Conservation (phyloP, 2,113 vertebrate genomes). For the Siphamia tubifer region DNA sequence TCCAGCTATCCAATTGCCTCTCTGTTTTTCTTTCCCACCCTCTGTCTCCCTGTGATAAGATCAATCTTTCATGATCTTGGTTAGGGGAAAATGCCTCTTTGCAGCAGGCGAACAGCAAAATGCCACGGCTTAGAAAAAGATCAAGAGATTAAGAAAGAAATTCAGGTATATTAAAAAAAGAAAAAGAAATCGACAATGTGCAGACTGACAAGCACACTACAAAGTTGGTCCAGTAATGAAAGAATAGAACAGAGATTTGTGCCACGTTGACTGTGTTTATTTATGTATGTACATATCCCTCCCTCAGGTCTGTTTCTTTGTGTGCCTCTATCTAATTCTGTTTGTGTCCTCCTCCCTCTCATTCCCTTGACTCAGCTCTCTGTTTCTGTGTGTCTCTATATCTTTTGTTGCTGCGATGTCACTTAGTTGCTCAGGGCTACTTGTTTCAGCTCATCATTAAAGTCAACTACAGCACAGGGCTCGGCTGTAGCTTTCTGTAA, state of each 20-base stretch:
- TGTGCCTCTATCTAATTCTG: constrained; percentile 30
- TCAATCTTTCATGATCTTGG: constrained; percentile 17
- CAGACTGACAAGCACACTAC: background rate
- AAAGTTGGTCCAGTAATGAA: background rate
- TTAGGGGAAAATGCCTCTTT: background rate
- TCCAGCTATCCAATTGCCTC: constrained; percentile 9
- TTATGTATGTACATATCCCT: constrained; percentile 10
- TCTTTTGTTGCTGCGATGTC: constrained; percentile 34
- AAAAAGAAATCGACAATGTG: background rate
- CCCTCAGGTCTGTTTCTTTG: constrained; percentile 42
- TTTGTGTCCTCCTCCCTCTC: constrained; percentile 16
- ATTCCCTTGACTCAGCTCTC: constrained; percentile 27
- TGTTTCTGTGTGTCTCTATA: constrained; percentile 8
- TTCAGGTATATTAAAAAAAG: background rate
- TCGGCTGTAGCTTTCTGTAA: background rate
- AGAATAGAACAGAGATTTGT: background rate
- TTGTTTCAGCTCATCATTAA: constrained; percentile 49
- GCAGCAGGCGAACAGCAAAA: background rate
- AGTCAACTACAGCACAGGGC: constrained; percentile 27
- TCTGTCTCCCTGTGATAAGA: constrained; percentile 13
- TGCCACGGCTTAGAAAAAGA: background rate
- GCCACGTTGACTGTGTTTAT: constrained; percentile 4
- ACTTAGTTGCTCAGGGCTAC: constrained; percentile 42
- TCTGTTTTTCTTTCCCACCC: background rate
- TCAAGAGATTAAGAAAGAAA: background rate